Percentiles rank a stretch among this genome's conserved stretches.
Evolutionary conservation across 2,888 invertebrate genomes (phyloP).

Genomic region (Drosophila multiciliata): DNA sequence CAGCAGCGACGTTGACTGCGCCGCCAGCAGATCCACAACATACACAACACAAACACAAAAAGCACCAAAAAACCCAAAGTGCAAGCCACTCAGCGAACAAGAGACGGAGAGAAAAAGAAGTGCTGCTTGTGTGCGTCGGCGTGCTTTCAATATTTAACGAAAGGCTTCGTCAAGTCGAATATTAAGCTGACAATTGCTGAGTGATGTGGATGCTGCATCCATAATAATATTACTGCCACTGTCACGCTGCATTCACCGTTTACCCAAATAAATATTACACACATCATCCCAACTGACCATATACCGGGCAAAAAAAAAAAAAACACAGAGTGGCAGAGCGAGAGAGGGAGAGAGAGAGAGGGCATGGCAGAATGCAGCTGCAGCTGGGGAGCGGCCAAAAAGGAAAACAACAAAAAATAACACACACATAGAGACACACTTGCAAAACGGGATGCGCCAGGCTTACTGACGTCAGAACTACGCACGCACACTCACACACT

Average conservation of each 20-base stretch:
- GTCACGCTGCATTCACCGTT: slow-evolving; percentile 46
- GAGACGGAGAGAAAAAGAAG: slow-evolving; percentile 15
- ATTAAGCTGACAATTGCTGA: slow-evolving; percentile 17
- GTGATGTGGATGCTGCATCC: slow-evolving; percentile 51
- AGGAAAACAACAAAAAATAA: slow-evolving; percentile 14
- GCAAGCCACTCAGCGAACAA: slow-evolving; percentile 32
- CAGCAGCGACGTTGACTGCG: slow-evolving; percentile 38
- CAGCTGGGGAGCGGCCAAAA: slow-evolving; percentile 52
- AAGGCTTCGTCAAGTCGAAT: slow-evolving; percentile 54
- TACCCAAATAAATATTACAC: slow-evolving; percentile 34
- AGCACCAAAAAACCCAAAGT: slow-evolving; percentile 38
- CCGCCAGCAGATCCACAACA: slow-evolving; percentile 44
- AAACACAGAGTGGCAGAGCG: neutral
- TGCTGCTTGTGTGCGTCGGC: slow-evolving; percentile 48
- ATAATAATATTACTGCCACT: slow-evolving; percentile 50
- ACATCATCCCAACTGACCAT: slow-evolving; percentile 12
- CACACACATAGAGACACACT: slow-evolving; percentile 8
- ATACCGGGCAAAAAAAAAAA: slow-evolving; percentile 28
- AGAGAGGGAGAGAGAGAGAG: neutral
- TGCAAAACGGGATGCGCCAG: slow-evolving; percentile 50
- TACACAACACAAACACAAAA: slow-evolving; percentile 41
- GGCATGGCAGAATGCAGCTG: slow-evolving; percentile 17
- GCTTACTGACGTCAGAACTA: slow-evolving; percentile 57
- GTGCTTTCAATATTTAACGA: slow-evolving; percentile 72
- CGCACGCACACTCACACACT: slow-evolving; percentile 37